Base-by-base conservation (phyloP, 2,113 vertebrate species). In the Lichenostomus cassidix region DNA sequence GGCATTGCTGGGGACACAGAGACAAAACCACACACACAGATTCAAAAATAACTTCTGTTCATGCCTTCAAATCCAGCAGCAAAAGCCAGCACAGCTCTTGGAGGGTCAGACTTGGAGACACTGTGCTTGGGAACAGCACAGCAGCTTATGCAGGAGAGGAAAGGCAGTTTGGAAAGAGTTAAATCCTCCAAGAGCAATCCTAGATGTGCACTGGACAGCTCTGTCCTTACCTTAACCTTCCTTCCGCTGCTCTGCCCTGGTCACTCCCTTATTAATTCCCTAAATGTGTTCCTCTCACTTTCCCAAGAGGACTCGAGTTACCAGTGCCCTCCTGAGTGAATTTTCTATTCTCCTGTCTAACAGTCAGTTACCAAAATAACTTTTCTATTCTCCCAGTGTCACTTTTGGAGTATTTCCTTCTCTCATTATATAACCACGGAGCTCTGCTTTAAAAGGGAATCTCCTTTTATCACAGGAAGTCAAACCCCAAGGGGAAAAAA, bases 391-490 rank as follows among this genome's bases (percentile, higher is more conserved):
- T 89, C 37, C 25, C 46, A 42, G 82, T 76, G 87, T 69, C 89
- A 89, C 74, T 94, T 83, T 2, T 83, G 89, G 87, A 87, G 70
- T 65, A 76, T 76, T 94, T 97, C 95, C 94, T 92, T 33, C 83
- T 87, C 89, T 71, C 87, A 82, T 96, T 94, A 96, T 79, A 75
- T 44, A 96, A 94, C 84, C 87, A 78, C 1, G 1, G 87, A 59
- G 65, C 62, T 87, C 84, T 73, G 7, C 94, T 92, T 85, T 82
- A 91, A 94, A 95, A 92, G 94, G 93, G 92, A 95, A 96, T 85
- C 95, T 91, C 87, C 39, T 73, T 94, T 87, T 92, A 95, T 96
- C 91, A 50, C 91, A 95, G 96, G 93, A 96, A 97, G 89, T 92
- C 89, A 53, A 35, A 41, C 15, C 69, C 63, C 85, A 5, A 47